Evolutionary conservation across 2,797 vertebrate species (phyloP).

Genomic region (Botia kubotai): DNA sequence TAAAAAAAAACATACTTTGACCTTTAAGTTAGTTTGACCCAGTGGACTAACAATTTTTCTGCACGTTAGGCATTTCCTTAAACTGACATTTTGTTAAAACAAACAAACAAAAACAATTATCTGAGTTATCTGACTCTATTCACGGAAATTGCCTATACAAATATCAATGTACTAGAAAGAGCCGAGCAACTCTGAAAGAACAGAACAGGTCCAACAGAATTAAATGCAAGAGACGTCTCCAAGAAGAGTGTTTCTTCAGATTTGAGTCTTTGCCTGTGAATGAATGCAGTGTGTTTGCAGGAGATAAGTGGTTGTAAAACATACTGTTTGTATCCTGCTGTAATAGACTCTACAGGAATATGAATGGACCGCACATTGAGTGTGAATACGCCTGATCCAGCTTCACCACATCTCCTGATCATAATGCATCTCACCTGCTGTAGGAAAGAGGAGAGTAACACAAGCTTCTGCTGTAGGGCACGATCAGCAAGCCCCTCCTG

Average conservation of each 20-base stretch:
- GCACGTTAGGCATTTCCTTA: not conserved
- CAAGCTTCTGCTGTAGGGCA: conserved; percentile 82
- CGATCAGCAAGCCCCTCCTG: conserved; percentile 79
- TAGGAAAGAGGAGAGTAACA: conserved; percentile 84
- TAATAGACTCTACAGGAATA: not conserved
- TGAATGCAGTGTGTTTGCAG: not conserved
- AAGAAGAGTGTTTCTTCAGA: not conserved
- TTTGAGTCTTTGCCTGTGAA: not conserved
- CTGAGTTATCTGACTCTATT: too few relatives aligned
- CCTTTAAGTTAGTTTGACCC: not conserved
- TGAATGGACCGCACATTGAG: not conserved
- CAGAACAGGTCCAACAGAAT: not conserved
- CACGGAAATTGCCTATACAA: too few relatives aligned
- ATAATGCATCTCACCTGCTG: conserved; percentile 81
- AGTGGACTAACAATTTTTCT: not conserved
- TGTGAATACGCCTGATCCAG: conserved; percentile 8
- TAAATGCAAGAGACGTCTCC: not conserved
- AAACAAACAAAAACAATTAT: too few relatives aligned
- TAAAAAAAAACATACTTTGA: too few relatives aligned
- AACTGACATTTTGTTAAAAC: too few relatives aligned
- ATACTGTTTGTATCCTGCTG: not conserved
- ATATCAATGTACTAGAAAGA: too few relatives aligned
- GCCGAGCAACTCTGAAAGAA: too few relatives aligned
- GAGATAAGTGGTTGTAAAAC: not conserved
- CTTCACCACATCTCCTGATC: conserved; percentile 18